phyloP scores from a whole-genome alignment of 2,797 vertebrate genomes.

The Tenualosa thibaudeaui region DNA sequence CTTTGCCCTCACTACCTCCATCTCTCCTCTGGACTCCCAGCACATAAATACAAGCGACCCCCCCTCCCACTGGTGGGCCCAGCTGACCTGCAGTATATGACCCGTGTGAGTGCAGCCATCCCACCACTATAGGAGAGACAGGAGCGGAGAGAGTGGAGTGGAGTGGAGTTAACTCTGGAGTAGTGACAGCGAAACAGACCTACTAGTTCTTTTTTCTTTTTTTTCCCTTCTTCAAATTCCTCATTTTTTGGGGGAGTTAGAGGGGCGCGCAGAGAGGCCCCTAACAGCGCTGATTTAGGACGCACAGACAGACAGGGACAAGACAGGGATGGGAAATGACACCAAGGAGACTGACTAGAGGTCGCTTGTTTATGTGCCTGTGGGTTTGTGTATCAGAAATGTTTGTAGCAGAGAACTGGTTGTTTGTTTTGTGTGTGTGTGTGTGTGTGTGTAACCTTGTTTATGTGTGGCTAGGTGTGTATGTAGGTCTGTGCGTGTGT shows the following conservation, averaged over 20 bases:
- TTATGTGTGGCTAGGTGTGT: neutral
- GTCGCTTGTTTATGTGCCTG: neutral
- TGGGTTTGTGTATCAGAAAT: neutral
- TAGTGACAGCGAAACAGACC: neutral
- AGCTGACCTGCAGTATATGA: neutral
- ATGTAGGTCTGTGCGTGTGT: neutral
- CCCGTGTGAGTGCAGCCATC: conserved; percentile 4
- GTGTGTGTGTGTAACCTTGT: neutral
- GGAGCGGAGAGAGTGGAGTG: neutral
- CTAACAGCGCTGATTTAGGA: neutral
- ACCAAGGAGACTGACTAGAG: neutral
- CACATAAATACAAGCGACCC: neutral
- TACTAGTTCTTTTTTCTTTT: neutral
- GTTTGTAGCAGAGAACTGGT: neutral
- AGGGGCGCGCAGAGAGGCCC: conserved; percentile 60
- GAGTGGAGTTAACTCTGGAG: neutral
- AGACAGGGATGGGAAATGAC: neutral
- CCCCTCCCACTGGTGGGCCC: neutral
- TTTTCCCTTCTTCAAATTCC: conserved; percentile 35
- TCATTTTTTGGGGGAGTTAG: conserved; percentile 77
- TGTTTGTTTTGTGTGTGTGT: conserved; percentile 1
- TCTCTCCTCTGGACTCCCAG: neutral
- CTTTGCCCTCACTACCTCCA: neutral
- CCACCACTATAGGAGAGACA: neutral
- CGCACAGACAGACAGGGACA: neutral